Percentiles rank a stretch among this genome's conserved stretches.
Conservation (phyloP, 1,140 invertebrate species). For the Drosophila kepulauana region DNA sequence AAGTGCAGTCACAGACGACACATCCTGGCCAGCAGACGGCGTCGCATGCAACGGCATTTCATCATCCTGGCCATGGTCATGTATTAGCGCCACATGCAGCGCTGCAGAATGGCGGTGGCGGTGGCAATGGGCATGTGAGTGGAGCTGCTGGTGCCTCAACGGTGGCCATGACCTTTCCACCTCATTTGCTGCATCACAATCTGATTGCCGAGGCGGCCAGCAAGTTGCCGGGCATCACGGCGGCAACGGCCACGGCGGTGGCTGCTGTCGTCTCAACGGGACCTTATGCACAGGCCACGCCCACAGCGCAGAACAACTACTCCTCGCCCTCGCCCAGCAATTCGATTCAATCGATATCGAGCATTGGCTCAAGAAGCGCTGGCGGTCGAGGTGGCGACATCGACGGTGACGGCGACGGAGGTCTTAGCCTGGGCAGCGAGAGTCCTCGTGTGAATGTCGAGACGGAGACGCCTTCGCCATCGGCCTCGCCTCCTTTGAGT, state of each 20-base stretch:
- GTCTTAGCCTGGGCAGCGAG: constrained; percentile 71
- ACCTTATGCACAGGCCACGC: constrained; percentile 41
- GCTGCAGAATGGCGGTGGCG: constrained; percentile 59
- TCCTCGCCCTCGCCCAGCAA: constrained; percentile 81
- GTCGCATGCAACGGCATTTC: constrained; percentile 59
- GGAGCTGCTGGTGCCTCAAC: constrained; percentile 3
- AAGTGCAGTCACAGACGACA: constrained; percentile 22
- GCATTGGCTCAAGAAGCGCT: constrained; percentile 72
- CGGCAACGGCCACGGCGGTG: constrained; percentile 62
- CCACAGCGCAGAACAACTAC: constrained; percentile 48
- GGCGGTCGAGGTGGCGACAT: constrained; percentile 16
- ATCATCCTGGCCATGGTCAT: constrained; percentile 69
- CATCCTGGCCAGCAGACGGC: constrained; percentile 43
- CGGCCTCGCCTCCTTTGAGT: constrained; percentile 75
- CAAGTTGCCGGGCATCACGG: constrained; percentile 73
- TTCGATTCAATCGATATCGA: constrained; percentile 83
- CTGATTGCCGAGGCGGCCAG: constrained; percentile 80
- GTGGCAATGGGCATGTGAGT: constrained; percentile 53
- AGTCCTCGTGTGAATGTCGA: constrained; percentile 76
- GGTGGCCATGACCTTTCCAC: constrained; percentile 86
- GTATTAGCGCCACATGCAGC: constrained; percentile 46
- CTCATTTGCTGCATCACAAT: constrained; percentile 86
- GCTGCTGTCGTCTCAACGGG: constrained; percentile 68
- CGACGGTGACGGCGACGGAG: constrained; percentile 15
- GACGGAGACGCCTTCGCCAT: constrained; percentile 75